phyloP scores from a whole-genome alignment of 1,140 invertebrate species.

The Scaptodrosophila lebanonensis region DNA sequence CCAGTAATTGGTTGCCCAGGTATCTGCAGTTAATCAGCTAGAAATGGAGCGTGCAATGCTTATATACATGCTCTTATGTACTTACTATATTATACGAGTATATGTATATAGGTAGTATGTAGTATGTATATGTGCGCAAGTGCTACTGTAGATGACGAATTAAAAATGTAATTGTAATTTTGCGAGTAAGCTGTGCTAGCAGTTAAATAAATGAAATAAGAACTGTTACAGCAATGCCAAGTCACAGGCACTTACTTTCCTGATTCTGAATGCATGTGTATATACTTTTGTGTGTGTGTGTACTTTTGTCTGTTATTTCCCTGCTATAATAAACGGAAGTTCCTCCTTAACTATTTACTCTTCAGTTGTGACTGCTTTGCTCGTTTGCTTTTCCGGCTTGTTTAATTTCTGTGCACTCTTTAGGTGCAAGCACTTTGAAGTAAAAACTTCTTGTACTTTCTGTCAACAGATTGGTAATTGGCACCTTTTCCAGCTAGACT shows the following conservation, averaged over 20 bases:
- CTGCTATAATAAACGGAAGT: slow-evolving; percentile 56
- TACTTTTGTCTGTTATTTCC: slow-evolving; percentile 32
- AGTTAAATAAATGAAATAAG: slow-evolving; percentile 71
- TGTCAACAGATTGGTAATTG: too few relatives aligned
- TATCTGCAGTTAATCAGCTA: slow-evolving; percentile 61
- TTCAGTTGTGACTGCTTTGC: too few relatives aligned
- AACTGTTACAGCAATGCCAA: slow-evolving; percentile 30
- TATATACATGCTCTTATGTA: slow-evolving; percentile 31
- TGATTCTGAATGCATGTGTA: slow-evolving; percentile 17
- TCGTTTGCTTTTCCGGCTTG: slow-evolving; percentile 72
- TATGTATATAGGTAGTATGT: too few relatives aligned
- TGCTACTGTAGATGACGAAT: slow-evolving; percentile 60
- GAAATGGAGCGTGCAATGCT: slow-evolving; percentile 48
- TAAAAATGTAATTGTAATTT: slow-evolving; percentile 75
- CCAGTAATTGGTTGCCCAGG: too few relatives aligned
- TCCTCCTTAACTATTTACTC: slow-evolving; percentile 71
- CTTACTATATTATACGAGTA: too few relatives aligned
- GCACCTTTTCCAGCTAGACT: too few relatives aligned
- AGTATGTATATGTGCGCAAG: background rate
- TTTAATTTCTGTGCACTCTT: slow-evolving; percentile 67
- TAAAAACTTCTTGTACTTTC: slow-evolving; percentile 69
- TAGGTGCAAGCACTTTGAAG: slow-evolving; percentile 62
- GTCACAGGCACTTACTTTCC: slow-evolving; percentile 55
- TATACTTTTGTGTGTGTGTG: background rate
- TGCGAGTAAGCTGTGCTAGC: slow-evolving; percentile 61